A percentile compares a stretch with the other conserved stretches of the same genome.
Evolutionary conservation across 2,888 invertebrate genomes (phyloP).

Genomic region (Lucinisca nassula): DNA sequence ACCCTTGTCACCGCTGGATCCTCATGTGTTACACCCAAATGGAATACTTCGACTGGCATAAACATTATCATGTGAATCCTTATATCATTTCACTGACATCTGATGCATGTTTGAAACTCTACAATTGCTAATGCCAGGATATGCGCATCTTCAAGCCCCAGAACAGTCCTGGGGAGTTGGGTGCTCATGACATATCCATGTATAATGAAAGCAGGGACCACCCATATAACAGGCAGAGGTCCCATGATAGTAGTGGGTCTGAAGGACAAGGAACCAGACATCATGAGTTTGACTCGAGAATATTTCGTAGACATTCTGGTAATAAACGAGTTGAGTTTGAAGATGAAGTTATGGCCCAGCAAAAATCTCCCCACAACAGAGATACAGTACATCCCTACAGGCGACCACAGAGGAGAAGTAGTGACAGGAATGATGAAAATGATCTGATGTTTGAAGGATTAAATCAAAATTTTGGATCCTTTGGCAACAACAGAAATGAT

Average conservation of each 20-base stretch:
- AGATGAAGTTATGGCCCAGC: conserved; percentile 50
- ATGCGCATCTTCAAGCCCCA: conserved; percentile 59
- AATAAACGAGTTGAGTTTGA: conserved; percentile 58
- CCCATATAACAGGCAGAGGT: conserved; percentile 56
- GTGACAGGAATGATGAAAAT: conserved; percentile 38
- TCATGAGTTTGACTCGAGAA: conserved; percentile 63
- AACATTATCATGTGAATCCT: no score
- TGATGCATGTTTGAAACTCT: neutral
- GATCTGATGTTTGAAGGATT: conserved; percentile 15
- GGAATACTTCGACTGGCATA: no score
- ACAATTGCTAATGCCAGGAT: no score
- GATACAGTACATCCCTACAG: conserved; percentile 38
- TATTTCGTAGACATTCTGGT: conserved; percentile 66
- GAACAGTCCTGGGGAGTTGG: conserved; percentile 62
- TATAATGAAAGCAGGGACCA: conserved; percentile 45
- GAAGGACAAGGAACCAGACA: conserved; percentile 53
- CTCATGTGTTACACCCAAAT: no score
- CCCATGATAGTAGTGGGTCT: conserved; percentile 62
- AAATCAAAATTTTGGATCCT: conserved; percentile 38
- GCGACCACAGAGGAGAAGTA: conserved; percentile 29
- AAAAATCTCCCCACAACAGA: conserved; percentile 34
- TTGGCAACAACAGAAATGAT: conserved; percentile 7
- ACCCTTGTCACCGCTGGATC: no score
- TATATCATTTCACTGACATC: no score
- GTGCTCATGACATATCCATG: conserved; percentile 49